These are phyloP conservation scores for Rhamphomyia laevipes DNA, from an alignment of 2,888 invertebrate species.

Conservation along the genomic window DNA sequence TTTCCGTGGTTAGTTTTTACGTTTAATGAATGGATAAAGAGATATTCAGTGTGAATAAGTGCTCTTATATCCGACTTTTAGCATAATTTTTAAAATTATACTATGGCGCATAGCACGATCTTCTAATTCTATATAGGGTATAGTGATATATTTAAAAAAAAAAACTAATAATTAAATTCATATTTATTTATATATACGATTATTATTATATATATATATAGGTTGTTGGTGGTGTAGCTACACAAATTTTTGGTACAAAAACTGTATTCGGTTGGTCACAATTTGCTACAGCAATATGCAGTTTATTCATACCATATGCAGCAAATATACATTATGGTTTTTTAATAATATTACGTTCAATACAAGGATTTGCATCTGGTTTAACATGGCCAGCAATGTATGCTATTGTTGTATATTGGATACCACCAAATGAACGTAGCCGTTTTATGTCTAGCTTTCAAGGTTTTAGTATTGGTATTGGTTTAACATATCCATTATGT, in stretches of 20 bases:
- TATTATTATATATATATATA: conserved; percentile 3
- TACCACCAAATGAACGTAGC: conserved; percentile 56
- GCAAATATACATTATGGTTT: conserved; percentile 48
- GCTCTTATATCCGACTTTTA: too few relatives aligned
- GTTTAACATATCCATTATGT: conserved; percentile 56
- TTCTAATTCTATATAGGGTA: too few relatives aligned
- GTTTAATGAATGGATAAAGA: too few relatives aligned
- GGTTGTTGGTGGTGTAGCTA: conserved; percentile 54
- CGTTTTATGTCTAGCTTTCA: conserved; percentile 66
- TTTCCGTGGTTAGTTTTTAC: too few relatives aligned
- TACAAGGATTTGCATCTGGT: conserved; percentile 60
- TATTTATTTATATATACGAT: not conserved
- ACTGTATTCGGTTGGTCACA: conserved; percentile 59
- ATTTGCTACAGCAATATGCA: conserved; percentile 53
- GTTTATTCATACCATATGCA: conserved; percentile 51
- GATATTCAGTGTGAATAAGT: too few relatives aligned
- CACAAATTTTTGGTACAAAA: conserved; percentile 59
- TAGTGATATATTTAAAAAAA: too few relatives aligned
- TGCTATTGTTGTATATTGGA: conserved; percentile 60
- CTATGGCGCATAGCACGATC: too few relatives aligned
- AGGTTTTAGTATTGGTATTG: conserved; percentile 64
- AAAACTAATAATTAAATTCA: not conserved
- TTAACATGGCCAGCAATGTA: conserved; percentile 68
- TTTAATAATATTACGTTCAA: conserved; percentile 49
- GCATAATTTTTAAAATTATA: too few relatives aligned